A percentile compares a stretch with the other conserved stretches of the same genome.
Evolutionary conservation across 1,140 invertebrate genomes (phyloP).

Genomic region (Aporrectodea caliginosa): DNA sequence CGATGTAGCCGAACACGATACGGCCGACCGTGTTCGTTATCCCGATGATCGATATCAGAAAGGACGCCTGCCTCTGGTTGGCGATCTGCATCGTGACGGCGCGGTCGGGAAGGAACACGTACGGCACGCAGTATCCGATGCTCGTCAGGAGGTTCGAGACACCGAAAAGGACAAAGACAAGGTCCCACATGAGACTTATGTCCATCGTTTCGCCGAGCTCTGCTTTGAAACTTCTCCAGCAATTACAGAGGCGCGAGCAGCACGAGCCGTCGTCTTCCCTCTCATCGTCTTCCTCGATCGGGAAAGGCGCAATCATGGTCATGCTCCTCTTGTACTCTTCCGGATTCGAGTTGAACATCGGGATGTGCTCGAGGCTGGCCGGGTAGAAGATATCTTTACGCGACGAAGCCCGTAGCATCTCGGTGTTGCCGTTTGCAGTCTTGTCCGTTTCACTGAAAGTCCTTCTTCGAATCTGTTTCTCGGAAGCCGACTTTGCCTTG

Average conservation of each 20-base stretch:
- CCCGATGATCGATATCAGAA: slow-evolving; percentile 85
- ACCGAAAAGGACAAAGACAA: slow-evolving; percentile 83
- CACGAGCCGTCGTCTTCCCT: background rate
- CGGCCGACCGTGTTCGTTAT: slow-evolving; percentile 62
- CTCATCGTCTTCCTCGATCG: background rate
- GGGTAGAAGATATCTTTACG: slow-evolving; percentile 82
- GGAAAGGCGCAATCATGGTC: background rate
- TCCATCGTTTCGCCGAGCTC: slow-evolving; percentile 78
- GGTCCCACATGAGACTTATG: slow-evolving; percentile 74
- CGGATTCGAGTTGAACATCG: slow-evolving; percentile 54
- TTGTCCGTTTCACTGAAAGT: background rate
- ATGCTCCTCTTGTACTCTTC: slow-evolving; percentile 32
- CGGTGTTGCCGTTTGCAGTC: background rate
- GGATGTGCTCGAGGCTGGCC: slow-evolving; percentile 70
- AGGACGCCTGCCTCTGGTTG: slow-evolving; percentile 69
- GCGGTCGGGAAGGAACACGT: slow-evolving; percentile 69
- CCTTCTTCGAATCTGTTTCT: background rate
- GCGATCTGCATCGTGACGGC: slow-evolving; percentile 37
- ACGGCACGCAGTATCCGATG: slow-evolving; percentile 91
- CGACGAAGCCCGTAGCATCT: background rate
- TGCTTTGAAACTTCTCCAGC: background rate
- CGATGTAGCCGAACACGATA: slow-evolving; percentile 48
- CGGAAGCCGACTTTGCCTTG: background rate
- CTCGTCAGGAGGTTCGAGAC: slow-evolving; percentile 92
- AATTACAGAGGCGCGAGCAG: background rate